Conservation (phyloP, 2,113 vertebrate species). For the Acrocephalus arundinaceus region DNA sequence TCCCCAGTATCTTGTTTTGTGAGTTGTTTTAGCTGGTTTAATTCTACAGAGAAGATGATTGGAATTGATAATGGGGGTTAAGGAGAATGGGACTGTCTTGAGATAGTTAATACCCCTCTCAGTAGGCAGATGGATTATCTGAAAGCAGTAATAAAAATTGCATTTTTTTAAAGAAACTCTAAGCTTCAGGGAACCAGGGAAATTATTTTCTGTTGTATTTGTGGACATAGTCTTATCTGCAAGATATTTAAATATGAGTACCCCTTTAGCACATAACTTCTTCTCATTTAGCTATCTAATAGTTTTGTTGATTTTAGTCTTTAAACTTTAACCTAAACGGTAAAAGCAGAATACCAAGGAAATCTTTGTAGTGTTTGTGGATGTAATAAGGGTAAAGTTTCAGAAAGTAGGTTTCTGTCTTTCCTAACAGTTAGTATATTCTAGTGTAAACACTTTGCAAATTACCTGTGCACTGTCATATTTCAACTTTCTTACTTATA, state of each 20-base stretch:
- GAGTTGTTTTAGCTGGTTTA: background rate
- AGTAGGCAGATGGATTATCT: background rate
- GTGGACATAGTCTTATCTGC: background rate
- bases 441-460: background rate
- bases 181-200: background rate
- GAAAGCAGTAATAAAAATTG: background rate
- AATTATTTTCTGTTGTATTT: background rate
- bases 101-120: background rate
- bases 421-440: background rate
- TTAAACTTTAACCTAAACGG: background rate
- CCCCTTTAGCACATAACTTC: background rate
- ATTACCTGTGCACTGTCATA: background rate
- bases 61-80: background rate
- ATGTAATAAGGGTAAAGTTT: background rate
- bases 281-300: background rate
- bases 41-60: background rate
- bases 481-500: conserved; percentile 23
- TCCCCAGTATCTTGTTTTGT: background rate
- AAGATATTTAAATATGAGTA: background rate
- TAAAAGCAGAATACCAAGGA: background rate
- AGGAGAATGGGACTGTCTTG: background rate
- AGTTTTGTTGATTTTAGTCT: background rate
- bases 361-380: background rate
- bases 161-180: background rate
- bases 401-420: background rate